Evolutionary conservation across 2,888 invertebrate genomes (phyloP), one percentile per base, ranked within the genome.

Genomic region (Oscheius sp.): DNA sequence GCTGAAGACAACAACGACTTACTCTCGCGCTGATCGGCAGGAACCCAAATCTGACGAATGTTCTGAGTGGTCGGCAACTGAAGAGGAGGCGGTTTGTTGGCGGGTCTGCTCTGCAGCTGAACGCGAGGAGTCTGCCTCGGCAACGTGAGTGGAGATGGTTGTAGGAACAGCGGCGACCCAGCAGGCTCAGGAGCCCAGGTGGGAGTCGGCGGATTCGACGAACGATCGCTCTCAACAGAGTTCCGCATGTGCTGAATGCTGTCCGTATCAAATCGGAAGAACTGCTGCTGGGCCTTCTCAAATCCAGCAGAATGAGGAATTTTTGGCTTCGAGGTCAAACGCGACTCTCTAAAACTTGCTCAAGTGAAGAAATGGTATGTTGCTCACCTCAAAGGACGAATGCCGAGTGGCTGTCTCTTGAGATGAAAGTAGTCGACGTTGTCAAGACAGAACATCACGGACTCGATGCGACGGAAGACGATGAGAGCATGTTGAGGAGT

Each of bases 401-500:
- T 68, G 51, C 68, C 68, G 21, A 68, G 68, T 4, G 51, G 55
- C 10, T 68, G 55, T 5, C 68, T 53, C 21, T 35, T 68, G 35
- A 68, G 35, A 9, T 11, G 3, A 42, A 68, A 68, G 33, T 55
- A 55, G 10, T 68, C 68, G 42, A 13, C 29, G 42, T 68, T 68
- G 21, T 68, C 68, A 2, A 68, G 21, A 53, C 55, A 55, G 55
- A 68, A 55, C 68, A 68, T 68, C 11, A 72, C 71, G 21, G 71
- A 72, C 32, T 72, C 71, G 3, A 72, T n/a, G 4, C 71, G 57
- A 10, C 71, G 60, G 60, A 72, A 72, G n/a, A 72, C 71, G 21
- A 72, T 50, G 1, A 72, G 62, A 50, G 71, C 71, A 13, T 72
- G 71, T 50, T 72, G 71, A 51, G 71, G 71, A 11, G 71, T 62